Base-by-base conservation (phyloP, 2,888 invertebrate species). In the Dryococelus australis region DNA sequence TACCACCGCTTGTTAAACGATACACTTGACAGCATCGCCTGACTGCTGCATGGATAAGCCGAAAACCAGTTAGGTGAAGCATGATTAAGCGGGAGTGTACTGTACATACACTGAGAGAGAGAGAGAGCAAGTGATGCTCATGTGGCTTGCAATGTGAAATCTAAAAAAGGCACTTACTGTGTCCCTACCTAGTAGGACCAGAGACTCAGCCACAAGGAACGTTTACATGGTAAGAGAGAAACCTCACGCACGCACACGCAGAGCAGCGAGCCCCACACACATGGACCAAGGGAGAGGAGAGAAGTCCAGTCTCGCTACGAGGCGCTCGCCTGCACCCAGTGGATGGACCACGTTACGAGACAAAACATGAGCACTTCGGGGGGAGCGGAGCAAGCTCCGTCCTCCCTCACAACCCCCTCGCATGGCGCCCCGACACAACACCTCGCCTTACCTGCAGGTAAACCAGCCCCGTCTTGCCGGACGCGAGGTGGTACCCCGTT, bases 401-500 rank as follows among this genome's bases (percentile, higher is more conserved):
- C 47, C 8, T 47, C 47, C 47, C 47, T 13, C 65, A 65, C 65
- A 13, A 65, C 10, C 8, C 65, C 16, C 65, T 20, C 47, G 47
- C 20, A n/a, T 20, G n/a, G n/a, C 2, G 0, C 65, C 65, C 65
- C 24, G 65, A 65, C 24, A n/a, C 35, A 35, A 83, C 83, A 83
- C 83, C 83, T 16, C 20, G 13, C n/a, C 84, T 27, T 86, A 89
- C 89, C 88, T 89, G 89, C 81, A 93, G 90, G 89, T 93, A 93
- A 10, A 93, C 93, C 89, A 92, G 88, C 0, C 92, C 91, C 43
- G 91, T 90, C 89, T 91, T 92, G 26, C 92, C 92, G 28, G 93
- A 92, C 24, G 93, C 92, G 88, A 93, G 89, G 90, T 93, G 92
- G 90, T 93, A 92, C 3, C 93, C 93, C 84, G 92, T 90, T 87